A percentile compares a stretch with the other conserved stretches of the same genome.
Conservation (phyloP, 2,797 vertebrate genomes). For the Novumbra hubbsi region DNA sequence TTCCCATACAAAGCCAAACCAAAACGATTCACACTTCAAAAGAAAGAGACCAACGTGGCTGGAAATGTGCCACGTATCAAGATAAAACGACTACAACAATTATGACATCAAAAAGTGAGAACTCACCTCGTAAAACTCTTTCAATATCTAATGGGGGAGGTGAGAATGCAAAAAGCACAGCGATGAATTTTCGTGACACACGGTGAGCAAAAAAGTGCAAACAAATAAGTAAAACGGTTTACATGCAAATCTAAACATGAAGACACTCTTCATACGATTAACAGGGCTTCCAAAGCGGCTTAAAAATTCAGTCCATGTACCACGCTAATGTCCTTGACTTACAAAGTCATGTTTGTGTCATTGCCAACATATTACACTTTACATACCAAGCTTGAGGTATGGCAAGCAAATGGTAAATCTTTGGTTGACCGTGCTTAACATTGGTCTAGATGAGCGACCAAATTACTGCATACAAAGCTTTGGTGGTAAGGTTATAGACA, state of each 20-base stretch:
- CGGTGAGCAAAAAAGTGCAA: slow-evolving; percentile 57
- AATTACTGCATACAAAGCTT: not conserved
- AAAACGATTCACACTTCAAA: not conserved
- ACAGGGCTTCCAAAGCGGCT: not conserved
- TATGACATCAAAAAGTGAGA: slow-evolving; percentile 74
- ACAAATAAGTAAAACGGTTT: slow-evolving; percentile 39
- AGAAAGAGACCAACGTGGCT: not conserved
- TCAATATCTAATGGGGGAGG: slow-evolving; percentile 92
- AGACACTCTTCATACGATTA: slow-evolving; percentile 27
- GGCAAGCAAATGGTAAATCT: not conserved
- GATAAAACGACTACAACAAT: slow-evolving; percentile 43
- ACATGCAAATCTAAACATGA: slow-evolving; percentile 36
- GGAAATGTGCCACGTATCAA: slow-evolving; percentile 20
- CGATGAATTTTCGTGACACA: slow-evolving; percentile 82
- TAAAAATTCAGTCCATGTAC: not conserved
- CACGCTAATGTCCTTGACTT: not conserved
- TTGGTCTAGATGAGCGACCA: not conserved
- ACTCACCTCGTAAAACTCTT: slow-evolving; percentile 98
- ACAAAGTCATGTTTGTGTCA: not conserved
- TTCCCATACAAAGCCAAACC: not conserved
- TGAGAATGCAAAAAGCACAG: slow-evolving; percentile 89
- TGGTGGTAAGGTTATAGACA: not conserved
- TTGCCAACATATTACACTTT: not conserved
- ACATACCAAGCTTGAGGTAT: not conserved
- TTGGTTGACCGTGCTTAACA: not conserved